Percentiles rank a stretch among this genome's conserved stretches.
phyloP scores from a whole-genome alignment of 2,888 invertebrate species.

The Notodonta ziczac region DNA sequence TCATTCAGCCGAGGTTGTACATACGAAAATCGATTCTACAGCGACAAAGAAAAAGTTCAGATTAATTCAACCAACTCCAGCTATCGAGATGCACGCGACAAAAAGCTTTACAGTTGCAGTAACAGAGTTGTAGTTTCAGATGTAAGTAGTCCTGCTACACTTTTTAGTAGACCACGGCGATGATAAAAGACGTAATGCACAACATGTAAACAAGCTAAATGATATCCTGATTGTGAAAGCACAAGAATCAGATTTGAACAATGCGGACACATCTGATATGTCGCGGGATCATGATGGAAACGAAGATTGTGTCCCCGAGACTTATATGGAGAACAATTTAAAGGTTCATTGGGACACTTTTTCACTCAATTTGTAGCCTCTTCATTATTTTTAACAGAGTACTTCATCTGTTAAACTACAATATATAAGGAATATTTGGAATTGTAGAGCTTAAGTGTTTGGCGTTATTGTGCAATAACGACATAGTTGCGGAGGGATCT shows the following conservation, averaged over 20 bases:
- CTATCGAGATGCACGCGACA: constrained; percentile 56
- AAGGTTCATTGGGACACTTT: constrained; percentile 67
- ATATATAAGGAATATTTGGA: constrained; percentile 47
- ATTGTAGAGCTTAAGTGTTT: constrained; percentile 40
- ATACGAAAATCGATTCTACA: constrained; percentile 55
- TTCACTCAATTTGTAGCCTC: constrained; percentile 67
- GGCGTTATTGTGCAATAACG: constrained; percentile 49
- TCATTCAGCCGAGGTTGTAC: constrained; percentile 52
- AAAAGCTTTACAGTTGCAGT: constrained; percentile 68
- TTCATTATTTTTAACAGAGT: constrained; percentile 51
- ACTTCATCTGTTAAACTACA: constrained; percentile 32
- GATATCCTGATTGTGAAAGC: constrained; percentile 49
- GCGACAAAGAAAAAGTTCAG: constrained; percentile 47
- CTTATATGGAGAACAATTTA: constrained; percentile 65
- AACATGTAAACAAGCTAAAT: constrained; percentile 56
- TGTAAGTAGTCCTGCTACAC: constrained; percentile 58
- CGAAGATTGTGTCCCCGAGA: constrained; percentile 57
- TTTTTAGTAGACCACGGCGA: constrained; percentile 55
- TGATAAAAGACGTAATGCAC: constrained; percentile 53
- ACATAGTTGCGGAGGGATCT: constrained; percentile 51
- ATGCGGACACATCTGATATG: constrained; percentile 53
- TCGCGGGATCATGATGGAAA: constrained; percentile 56
- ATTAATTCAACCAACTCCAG: constrained; percentile 29
- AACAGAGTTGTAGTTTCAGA: constrained; percentile 75
- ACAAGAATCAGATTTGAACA: constrained; percentile 58